Evolutionary conservation across 2,113 vertebrate species (phyloP).

Genomic region (Ariopsis seemanni): DNA sequence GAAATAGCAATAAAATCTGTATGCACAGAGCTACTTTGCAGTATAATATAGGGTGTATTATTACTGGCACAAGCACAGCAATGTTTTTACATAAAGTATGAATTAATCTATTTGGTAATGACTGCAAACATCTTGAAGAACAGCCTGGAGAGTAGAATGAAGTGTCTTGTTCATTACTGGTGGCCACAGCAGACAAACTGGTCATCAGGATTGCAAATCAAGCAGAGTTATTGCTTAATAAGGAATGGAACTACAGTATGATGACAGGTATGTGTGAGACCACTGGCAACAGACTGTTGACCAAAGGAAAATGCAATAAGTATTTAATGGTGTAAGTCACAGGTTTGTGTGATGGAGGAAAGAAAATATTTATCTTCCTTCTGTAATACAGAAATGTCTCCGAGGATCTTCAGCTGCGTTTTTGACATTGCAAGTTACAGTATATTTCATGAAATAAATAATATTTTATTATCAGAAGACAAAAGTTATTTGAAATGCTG

Average conservation of each 20-base stretch:
- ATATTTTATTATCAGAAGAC: neutral
- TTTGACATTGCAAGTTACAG: neutral
- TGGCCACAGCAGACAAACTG: conserved; percentile 43
- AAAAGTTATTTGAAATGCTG: neutral
- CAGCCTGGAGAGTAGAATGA: conserved; percentile 41
- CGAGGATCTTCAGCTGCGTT: neutral
- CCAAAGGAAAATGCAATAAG: conserved; percentile 15
- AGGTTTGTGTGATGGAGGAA: neutral
- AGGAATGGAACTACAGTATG: conserved; percentile 54
- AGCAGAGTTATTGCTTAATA: conserved; percentile 67
- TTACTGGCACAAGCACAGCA: conserved; percentile 5
- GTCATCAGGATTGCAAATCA: conserved; percentile 63
- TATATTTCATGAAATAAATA: neutral
- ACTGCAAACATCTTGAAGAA: conserved; percentile 49
- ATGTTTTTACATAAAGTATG: conserved; percentile 31
- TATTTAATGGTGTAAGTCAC: conserved; percentile 23
- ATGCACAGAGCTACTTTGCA: neutral
- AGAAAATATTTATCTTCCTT: neutral
- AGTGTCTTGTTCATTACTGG: conserved; percentile 48
- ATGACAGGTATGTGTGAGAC: conserved; percentile 61
- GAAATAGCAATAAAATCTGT: conserved; percentile 1
- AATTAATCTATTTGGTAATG: conserved; percentile 51
- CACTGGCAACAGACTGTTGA: conserved; percentile 58
- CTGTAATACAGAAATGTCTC: neutral
- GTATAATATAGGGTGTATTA: conserved; percentile 15